Base-by-base conservation (phyloP, 2,113 vertebrate genomes). In the Hippopotamus amphibius region DNA sequence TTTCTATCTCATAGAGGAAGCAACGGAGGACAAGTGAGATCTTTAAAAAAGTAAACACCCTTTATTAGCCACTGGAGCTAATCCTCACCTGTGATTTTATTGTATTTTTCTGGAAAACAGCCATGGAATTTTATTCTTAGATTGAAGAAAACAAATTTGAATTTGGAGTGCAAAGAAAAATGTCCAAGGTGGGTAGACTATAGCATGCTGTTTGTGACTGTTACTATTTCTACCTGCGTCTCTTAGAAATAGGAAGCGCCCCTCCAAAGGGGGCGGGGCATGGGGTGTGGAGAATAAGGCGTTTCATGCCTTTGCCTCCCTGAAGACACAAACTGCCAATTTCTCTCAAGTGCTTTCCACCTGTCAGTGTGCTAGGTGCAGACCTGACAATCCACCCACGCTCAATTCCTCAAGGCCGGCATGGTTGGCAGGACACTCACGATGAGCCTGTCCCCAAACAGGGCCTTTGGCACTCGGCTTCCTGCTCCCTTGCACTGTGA, bases 51-150 rank as follows among this genome's bases (percentile, higher is more conserved):
- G 83, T 41, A 82, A 96, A 95, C 26, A 19, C 89, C n/a, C 95
- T 77, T 97, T 88, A 96, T 98, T 97, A 98, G 88, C 33, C 98
- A 74, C 84, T 81, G 96, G 3, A 55, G n/a, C 37, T 86, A 59
- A 92, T 59, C 28, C 3, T 37, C 24, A 24, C 11, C 13, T 66
- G 10, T n/a, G 16, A 43, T 59, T 59, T 72, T 65, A 26, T 63
- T 74, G 0, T 63, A 22, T 41, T 74, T 96, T 50, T 37, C 19
- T 55, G 65, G 6, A 71, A 91, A 80, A 17, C 50, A 6, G 4
- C 19, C 12, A 46, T 16, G 30, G 3, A 28, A 41, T 65, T 95
- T 59, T 77, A 65, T 66, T 66, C 37, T 55, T 21, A 57, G 5
- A 28, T 26, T 5, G 5, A 97, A 88, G 53, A 83, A 82, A 50